phyloP scores from a whole-genome alignment of 2,113 vertebrate species.

The Pachypanchax playfairii region DNA sequence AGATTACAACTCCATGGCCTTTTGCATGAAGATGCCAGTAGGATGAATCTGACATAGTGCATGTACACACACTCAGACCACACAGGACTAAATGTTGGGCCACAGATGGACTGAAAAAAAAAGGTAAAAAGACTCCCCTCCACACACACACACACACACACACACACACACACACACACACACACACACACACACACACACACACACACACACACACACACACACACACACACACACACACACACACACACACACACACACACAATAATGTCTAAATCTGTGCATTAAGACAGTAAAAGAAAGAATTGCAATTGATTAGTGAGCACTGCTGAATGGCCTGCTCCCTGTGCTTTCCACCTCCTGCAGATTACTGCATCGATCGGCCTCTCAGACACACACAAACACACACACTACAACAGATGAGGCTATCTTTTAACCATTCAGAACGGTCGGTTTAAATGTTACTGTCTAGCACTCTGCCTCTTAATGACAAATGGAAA shows the following conservation, averaged over 20 bases:
- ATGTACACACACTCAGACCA: slow-evolving; percentile 2
- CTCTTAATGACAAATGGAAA: slow-evolving; percentile 67
- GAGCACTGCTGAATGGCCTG: slow-evolving; percentile 60
- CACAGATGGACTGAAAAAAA: slow-evolving; percentile 28
- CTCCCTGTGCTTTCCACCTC: slow-evolving; percentile 64
- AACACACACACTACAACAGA: slow-evolving; percentile 43
- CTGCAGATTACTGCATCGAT: slow-evolving; percentile 76
- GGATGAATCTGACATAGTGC: no score
- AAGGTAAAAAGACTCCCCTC: slow-evolving; percentile 26
- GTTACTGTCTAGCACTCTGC: slow-evolving; percentile 60
- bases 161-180: slow-evolving; percentile 12
- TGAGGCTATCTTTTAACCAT: slow-evolving; percentile 69
- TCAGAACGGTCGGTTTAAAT: slow-evolving; percentile 61
- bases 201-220: slow-evolving; percentile 17
- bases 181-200: slow-evolving; percentile 15
- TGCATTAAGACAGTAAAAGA: slow-evolving; percentile 65
- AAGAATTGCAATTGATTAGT: slow-evolving; percentile 78
- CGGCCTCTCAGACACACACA: slow-evolving; percentile 37
- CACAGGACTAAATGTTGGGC: slow-evolving; percentile 3
- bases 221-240: slow-evolving; percentile 33
- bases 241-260: slow-evolving; percentile 10
- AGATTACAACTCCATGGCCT: not conserved
- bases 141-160: slow-evolving; percentile 18
- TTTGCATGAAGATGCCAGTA: not conserved
- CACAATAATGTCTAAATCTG: slow-evolving; percentile 59